Evolutionary conservation across 2,113 vertebrate genomes (phyloP).

Genomic region (Halcyon senegalensis): DNA sequence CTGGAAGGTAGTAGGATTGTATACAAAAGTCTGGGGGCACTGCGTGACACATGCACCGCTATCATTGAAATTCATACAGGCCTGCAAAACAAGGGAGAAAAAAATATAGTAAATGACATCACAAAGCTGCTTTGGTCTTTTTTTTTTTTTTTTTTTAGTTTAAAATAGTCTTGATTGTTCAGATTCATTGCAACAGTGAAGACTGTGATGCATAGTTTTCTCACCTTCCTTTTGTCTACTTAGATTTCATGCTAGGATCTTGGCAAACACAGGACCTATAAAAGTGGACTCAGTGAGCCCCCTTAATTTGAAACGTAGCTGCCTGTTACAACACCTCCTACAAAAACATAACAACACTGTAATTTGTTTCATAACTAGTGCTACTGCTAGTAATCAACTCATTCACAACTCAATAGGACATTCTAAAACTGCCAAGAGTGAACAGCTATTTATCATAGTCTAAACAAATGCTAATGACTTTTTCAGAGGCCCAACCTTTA

Average conservation of each 20-base stretch:
- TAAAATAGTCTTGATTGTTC: neutral
- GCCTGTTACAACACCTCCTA: neutral
- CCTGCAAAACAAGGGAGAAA: constrained; percentile 73
- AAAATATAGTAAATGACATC: neutral
- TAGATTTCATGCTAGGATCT: neutral
- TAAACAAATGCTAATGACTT: constrained; percentile 49
- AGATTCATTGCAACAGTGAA: neutral
- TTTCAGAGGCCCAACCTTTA: constrained; percentile 4
- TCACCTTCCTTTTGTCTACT: neutral
- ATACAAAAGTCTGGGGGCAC: constrained; percentile 95
- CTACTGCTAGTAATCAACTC: neutral
- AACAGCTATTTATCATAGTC: constrained; percentile 22
- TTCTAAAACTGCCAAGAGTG: neutral
- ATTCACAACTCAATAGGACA: neutral
- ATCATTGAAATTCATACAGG: constrained; percentile 98
- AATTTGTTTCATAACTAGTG: constrained; percentile 6
- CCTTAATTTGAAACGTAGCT: neutral
- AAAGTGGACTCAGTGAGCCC: neutral
- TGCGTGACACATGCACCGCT: constrained; percentile 96
- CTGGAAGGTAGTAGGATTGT: constrained; percentile 96
- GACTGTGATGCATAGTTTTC: neutral
- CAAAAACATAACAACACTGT: neutral
- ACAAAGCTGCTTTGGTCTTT: neutral
- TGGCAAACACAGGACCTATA: neutral
- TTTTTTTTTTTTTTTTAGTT: neutral